Percentiles rank a stretch among this genome's conserved stretches.
These are phyloP conservation scores for Tragelaphus buxtoni DNA, from an alignment of 2,113 vertebrate genomes.

Conservation along the genomic window DNA sequence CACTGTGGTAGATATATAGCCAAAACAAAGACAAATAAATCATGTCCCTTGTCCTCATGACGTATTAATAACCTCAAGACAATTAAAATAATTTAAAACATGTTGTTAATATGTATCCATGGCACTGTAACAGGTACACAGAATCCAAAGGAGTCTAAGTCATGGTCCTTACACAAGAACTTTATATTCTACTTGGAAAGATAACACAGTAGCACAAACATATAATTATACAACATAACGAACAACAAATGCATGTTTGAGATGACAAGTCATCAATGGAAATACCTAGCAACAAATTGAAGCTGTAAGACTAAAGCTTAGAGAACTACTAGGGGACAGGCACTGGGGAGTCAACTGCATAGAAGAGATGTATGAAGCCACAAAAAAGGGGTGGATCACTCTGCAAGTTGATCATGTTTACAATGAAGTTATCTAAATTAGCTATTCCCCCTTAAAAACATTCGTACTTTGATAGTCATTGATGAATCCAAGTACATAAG, in stretches of 20 bases:
- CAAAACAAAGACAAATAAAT: constrained; percentile 28
- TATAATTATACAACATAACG: background rate
- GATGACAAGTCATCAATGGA: background rate
- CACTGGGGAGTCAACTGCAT: background rate
- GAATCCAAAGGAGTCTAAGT: background rate
- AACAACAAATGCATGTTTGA: background rate
- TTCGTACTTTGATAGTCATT: constrained; percentile 11
- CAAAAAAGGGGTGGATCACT: background rate
- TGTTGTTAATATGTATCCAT: background rate
- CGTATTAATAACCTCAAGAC: background rate
- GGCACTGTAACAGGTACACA: background rate
- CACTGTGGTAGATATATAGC: background rate
- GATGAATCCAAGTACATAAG: background rate
- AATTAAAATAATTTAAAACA: constrained; percentile 22
- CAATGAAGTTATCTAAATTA: constrained; percentile 8
- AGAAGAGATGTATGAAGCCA: background rate
- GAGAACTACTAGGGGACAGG: background rate
- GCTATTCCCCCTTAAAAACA: background rate
- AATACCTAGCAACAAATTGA: background rate
- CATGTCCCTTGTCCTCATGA: background rate
- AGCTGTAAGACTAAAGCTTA: background rate
- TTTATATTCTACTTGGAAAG: background rate
- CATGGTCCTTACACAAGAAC: background rate
- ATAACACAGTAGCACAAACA: background rate
- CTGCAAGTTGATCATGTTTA: background rate